Conservation (phyloP, 1,140 invertebrate genomes). For the Calliphora vicina region DNA sequence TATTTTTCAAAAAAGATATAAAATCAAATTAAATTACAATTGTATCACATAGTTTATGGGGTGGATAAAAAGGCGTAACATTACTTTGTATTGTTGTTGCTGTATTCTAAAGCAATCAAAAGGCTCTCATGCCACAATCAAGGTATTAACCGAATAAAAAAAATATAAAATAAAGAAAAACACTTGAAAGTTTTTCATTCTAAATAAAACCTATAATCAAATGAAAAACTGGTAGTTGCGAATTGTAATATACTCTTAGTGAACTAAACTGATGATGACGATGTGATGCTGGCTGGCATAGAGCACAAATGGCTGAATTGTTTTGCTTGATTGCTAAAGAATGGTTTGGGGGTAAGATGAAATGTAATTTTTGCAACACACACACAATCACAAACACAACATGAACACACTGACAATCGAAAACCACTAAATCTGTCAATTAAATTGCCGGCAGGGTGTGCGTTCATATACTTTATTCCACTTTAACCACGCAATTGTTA, state of each 20-base stretch:
- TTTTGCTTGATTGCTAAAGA: neutral
- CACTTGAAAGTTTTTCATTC: slow-evolving; percentile 15
- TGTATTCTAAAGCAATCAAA: neutral
- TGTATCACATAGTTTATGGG: slow-evolving; percentile 30
- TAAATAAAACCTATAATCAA: slow-evolving; percentile 20
- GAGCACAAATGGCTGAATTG: neutral
- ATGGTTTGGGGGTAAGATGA: slow-evolving; percentile 13
- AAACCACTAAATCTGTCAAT: slow-evolving; percentile 41
- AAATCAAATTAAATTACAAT: slow-evolving; percentile 35
- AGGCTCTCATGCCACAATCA: neutral
- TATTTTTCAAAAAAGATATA: slow-evolving; percentile 20
- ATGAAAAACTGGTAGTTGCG: slow-evolving; percentile 12
- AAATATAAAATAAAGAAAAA: slow-evolving; percentile 1
- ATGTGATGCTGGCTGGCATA: neutral
- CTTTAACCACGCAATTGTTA: slow-evolving; percentile 23
- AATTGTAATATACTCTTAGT: neutral
- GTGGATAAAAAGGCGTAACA: slow-evolving; percentile 34
- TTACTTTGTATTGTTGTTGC: slow-evolving; percentile 18
- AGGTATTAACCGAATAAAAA: slow-evolving; percentile 17
- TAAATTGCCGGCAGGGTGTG: slow-evolving; percentile 40
- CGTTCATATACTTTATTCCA: slow-evolving; percentile 20
- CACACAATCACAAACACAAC: neutral
- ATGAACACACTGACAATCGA: slow-evolving; percentile 43
- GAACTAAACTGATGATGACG: no score
- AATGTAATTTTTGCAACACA: slow-evolving; percentile 16